Evolutionary conservation across 2,113 vertebrate species (phyloP), one percentile per base, ranked within the genome.

Genomic region (Cacatua alba): DNA sequence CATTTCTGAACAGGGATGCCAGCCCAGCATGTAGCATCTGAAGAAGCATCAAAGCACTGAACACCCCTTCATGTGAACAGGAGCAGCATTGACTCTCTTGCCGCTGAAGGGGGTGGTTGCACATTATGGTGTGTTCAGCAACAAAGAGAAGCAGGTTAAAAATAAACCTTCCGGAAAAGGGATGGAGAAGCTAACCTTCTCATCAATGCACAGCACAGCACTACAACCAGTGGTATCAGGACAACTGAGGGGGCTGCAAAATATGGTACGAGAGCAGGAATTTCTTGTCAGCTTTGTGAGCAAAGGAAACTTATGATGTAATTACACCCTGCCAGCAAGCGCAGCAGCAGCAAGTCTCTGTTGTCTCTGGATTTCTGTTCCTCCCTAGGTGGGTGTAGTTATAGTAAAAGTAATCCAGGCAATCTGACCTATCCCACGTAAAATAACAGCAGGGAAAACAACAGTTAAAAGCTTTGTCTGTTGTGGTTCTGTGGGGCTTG

Each of bases 401-500:
- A 33, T 2, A 86, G 48, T 19, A 84, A 71, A 72, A 83, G 59
- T 39, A 95, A 71, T 48, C 18, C 35, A 76, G 49, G 24, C 59
- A 77, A 21, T 37, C n/a, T 59, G 57, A 82, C 18, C 59, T 87
- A 63, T 23, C 10, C 48, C 23, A 53, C 4, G 4, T 49, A 46
- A 93, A 94, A 77, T 21, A 88, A 52, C 11, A 81, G 41, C 83
- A 79, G 18, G 62, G 67, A 62, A 76, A 82, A 67, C 59, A 92
- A 35, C 13, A 72, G 39, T 29, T 72, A 48, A 75, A 87, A 86
- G 52, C 28, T 86, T 82, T 83, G 44, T 63, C 53, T 86, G 52
- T 31, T 1, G 0, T 14, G 49, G 39, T 11, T 0, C 0, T 67
- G 41, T 1, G 0, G 41, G 33, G 7, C 33, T 84, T 65, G 7